These are phyloP conservation scores for Acrobasis consociella DNA, from an alignment of 2,888 invertebrate genomes.

Conservation along the genomic window DNA sequence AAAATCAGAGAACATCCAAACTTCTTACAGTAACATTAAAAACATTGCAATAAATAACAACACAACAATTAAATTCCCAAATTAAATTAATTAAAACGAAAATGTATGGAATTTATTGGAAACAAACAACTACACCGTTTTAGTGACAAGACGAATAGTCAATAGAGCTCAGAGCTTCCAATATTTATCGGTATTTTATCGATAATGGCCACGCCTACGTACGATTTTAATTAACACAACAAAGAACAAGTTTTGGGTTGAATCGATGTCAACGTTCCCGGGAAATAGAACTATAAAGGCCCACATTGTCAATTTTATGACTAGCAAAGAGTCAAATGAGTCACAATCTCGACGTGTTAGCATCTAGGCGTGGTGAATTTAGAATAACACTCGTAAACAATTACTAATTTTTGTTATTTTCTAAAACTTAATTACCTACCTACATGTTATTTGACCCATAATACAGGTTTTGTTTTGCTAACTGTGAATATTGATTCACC, in stretches of 20 bases:
- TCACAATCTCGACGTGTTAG: slow-evolving; percentile 49
- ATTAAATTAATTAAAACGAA: slow-evolving; percentile 44
- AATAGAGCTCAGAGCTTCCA: slow-evolving; percentile 76
- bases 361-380: slow-evolving; percentile 48
- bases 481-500: too few species aligned
- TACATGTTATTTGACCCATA: too few species aligned
- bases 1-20: too few species aligned
- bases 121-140: slow-evolving; percentile 64
- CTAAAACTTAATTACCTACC: too few species aligned
- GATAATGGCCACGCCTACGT: slow-evolving; percentile 77
- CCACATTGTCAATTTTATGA: slow-evolving; percentile 65
- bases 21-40: background rate
- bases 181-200: slow-evolving; percentile 62
- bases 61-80: slow-evolving; percentile 23
- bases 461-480: too few species aligned
- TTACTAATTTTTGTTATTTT: background rate
- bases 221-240: slow-evolving; percentile 78
- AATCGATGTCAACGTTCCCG: slow-evolving; percentile 65
- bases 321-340: slow-evolving; percentile 68
- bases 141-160: slow-evolving; percentile 62
- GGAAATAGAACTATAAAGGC: slow-evolving; percentile 69
- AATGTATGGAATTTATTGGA: slow-evolving; percentile 50
- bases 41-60: background rate
- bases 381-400: background rate
- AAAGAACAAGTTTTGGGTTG: slow-evolving; percentile 67